phyloP scores from a whole-genome alignment of 2,797 vertebrate genomes.

The Esox masquinongy region DNA sequence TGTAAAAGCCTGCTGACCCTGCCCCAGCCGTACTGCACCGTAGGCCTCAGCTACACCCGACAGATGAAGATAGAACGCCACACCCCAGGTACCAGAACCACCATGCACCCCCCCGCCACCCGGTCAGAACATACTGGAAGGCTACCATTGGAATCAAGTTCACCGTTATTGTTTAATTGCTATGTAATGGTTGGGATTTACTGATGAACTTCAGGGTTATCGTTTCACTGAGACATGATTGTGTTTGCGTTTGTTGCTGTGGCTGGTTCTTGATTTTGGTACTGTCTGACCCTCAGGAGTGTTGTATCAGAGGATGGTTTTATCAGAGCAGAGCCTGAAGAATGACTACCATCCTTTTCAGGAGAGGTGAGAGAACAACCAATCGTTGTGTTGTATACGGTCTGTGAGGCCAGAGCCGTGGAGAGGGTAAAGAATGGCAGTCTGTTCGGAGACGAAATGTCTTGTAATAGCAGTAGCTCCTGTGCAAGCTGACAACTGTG shows the following conservation, averaged over 20 bases:
- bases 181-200: no score
- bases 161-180: no score
- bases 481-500: background rate
- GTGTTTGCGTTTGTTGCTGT: no score
- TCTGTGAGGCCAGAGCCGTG: background rate
- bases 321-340: conserved; percentile 85
- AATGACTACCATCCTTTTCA: conserved; percentile 81
- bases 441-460: background rate
- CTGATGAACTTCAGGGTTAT: no score
- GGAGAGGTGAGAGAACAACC: conserved; percentile 79
- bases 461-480: background rate
- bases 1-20: conserved; percentile 87
- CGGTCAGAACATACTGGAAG: no score
- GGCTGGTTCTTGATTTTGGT: no score
- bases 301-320: conserved; percentile 85
- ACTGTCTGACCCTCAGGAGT: conserved; percentile 64
- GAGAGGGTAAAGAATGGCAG: background rate
- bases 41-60: conserved; percentile 83
- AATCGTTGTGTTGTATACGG: background rate
- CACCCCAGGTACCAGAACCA: conserved; percentile 74
- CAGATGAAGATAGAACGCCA: conserved; percentile 81
- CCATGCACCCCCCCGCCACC: conserved; percentile 4
- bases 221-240: no score
- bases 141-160: no score
- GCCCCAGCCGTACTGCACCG: conserved; percentile 86